Percentiles rank a stretch among this genome's conserved stretches.
Evolutionary conservation across 2,888 invertebrate genomes (phyloP).

Genomic region (Acanthopleura granulata): DNA sequence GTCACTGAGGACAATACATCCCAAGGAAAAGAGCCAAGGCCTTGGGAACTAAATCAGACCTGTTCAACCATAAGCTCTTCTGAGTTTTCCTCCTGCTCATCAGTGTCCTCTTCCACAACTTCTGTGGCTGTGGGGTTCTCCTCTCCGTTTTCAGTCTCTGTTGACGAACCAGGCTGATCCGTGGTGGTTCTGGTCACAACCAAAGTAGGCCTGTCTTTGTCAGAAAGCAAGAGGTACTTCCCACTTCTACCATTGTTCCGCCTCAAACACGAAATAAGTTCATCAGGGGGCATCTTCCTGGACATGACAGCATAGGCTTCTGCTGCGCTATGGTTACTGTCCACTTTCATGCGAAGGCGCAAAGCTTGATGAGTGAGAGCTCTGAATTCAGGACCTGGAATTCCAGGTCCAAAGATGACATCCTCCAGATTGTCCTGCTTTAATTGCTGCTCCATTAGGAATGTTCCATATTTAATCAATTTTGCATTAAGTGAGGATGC

Average conservation of each 20-base stretch:
- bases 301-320: conserved; percentile 38
- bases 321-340: conserved; percentile 37
- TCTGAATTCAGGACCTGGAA: conserved; percentile 33
- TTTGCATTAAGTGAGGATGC: not conserved
- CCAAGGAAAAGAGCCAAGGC: too few relatives aligned
- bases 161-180: too few relatives aligned
- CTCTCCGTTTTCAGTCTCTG: too few relatives aligned
- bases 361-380: conserved; percentile 32
- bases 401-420: conserved; percentile 45
- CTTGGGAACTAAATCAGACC: not conserved
- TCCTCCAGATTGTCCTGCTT: conserved; percentile 35
- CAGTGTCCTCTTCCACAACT: not conserved
- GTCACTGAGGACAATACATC: too few relatives aligned
- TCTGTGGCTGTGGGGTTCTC: not conserved
- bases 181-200: too few relatives aligned
- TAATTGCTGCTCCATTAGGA: conserved; percentile 35
- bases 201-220: conserved; percentile 32
- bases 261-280: conserved; percentile 32
- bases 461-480: conserved; percentile 23
- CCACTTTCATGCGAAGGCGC: conserved; percentile 31
- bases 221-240: conserved; percentile 39
- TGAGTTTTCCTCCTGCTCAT: not conserved
- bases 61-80: not conserved
- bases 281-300: conserved; percentile 34
- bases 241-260: conserved; percentile 33